phyloP scores from a whole-genome alignment of 1,140 invertebrate genomes.

The Oryzaephilus surinamensis region DNA sequence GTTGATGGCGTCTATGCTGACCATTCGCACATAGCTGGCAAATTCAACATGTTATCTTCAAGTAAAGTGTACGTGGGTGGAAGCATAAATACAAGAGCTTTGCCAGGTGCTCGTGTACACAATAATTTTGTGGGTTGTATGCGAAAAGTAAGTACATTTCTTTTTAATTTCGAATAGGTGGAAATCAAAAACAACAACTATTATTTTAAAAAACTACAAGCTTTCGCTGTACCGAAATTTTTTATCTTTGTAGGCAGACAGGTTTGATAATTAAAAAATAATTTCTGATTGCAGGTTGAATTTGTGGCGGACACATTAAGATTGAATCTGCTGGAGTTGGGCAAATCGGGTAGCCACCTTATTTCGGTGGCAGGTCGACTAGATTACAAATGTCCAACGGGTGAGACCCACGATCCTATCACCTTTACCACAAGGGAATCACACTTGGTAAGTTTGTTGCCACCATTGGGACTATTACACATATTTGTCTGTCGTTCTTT shows the following conservation, averaged over 20 bases:
- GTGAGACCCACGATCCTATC: slow-evolving; percentile 76
- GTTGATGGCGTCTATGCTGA: slow-evolving; percentile 88
- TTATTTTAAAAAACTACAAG: not conserved
- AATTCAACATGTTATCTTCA: slow-evolving; percentile 81
- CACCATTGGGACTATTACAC: too few relatives aligned
- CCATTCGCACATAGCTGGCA: slow-evolving; percentile 82
- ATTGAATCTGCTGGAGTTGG: slow-evolving; percentile 82
- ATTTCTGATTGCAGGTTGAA: slow-evolving; percentile 70
- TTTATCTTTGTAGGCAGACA: too few relatives aligned
- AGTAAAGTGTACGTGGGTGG: slow-evolving; percentile 82
- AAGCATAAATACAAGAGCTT: slow-evolving; percentile 63
- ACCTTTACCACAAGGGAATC: slow-evolving; percentile 86
- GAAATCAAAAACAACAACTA: not conserved
- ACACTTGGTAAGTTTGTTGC: slow-evolving; percentile 59
- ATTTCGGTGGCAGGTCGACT: slow-evolving; percentile 80
- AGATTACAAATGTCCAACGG: slow-evolving; percentile 80
- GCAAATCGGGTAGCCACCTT: slow-evolving; percentile 69
- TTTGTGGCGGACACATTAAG: slow-evolving; percentile 81
- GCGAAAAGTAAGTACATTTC: slow-evolving; percentile 61
- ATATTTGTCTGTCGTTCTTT: too few relatives aligned
- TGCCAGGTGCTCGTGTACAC: slow-evolving; percentile 74
- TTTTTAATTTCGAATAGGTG: not conserved
- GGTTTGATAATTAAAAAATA: too few relatives aligned
- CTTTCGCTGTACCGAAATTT: too few relatives aligned
- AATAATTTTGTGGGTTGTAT: slow-evolving; percentile 92